These are phyloP conservation scores for Parnassius orleans DNA, from an alignment of 2,888 invertebrate species.

Conservation along the genomic window DNA sequence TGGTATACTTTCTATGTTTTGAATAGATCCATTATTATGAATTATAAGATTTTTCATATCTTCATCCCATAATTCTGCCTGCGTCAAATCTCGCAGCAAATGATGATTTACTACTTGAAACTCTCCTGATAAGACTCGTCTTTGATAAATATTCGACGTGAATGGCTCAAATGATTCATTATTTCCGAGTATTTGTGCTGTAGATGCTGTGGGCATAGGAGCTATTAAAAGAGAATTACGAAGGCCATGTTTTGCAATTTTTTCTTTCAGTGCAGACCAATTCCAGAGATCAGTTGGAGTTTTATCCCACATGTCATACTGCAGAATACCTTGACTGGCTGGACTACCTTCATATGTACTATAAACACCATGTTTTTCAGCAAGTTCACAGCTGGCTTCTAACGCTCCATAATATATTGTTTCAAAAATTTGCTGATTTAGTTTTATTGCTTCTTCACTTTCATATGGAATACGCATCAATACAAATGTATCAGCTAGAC, in stretches of 20 bases:
- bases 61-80: slow-evolving; percentile 95
- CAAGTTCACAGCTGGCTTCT: slow-evolving; percentile 97
- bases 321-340: slow-evolving; percentile 96
- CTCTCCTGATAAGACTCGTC: slow-evolving; percentile 97
- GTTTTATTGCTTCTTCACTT: slow-evolving; percentile 88
- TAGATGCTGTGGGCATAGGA: slow-evolving; percentile 99
- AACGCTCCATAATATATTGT: slow-evolving; percentile 98
- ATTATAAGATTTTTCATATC: slow-evolving; percentile 97
- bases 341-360: slow-evolving; percentile 96
- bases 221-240: slow-evolving; percentile 96
- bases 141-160: slow-evolving; percentile 97
- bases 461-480: slow-evolving; percentile 96
- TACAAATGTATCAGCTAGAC: slow-evolving; percentile 97
- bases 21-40: slow-evolving; percentile 95
- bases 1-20: slow-evolving; percentile 92
- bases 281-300: slow-evolving; percentile 93
- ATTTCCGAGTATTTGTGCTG: slow-evolving; percentile 99
- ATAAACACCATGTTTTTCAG: slow-evolving; percentile 91
- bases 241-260: slow-evolving; percentile 93
- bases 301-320: slow-evolving; percentile 99
- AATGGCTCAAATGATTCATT: slow-evolving; percentile 99
- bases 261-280: slow-evolving; percentile 90
- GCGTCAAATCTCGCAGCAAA: slow-evolving; percentile 94
- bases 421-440: slow-evolving; percentile 98
- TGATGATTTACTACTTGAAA: slow-evolving; percentile 98